These are phyloP conservation scores for Coelopa frigida DNA, from an alignment of 1,140 invertebrate species.

Conservation along the genomic window DNA sequence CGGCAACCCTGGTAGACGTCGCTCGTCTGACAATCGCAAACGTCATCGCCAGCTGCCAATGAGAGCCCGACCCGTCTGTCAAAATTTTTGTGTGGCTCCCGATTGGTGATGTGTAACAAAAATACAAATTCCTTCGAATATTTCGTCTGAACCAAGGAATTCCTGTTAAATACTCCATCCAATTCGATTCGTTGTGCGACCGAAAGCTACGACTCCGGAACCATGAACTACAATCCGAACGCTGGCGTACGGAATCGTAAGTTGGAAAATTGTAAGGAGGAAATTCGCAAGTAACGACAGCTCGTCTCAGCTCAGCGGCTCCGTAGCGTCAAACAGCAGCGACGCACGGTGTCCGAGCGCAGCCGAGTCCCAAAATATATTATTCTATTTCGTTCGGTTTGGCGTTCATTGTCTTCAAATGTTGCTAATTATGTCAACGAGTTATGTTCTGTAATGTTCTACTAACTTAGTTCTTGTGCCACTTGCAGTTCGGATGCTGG, in stretches of 20 bases:
- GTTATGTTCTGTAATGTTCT: no score
- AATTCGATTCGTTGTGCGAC: neutral
- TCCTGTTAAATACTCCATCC: neutral
- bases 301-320: no score
- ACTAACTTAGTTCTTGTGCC: neutral
- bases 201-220: neutral
- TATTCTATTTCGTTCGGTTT: no score
- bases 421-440: no score
- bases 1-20: no score
- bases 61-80: neutral
- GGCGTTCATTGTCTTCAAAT: no score
- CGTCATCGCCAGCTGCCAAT: neutral
- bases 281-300: constrained; percentile 32
- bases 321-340: no score
- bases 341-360: no score
- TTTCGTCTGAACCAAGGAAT: neutral
- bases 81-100: neutral
- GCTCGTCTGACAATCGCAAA: no score
- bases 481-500: constrained; percentile 15
- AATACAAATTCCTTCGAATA: neutral
- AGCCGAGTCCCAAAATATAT: no score
- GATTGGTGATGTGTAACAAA: constrained; percentile 15
- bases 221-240: constrained; percentile 50
- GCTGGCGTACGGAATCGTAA: constrained; percentile 47
- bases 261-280: constrained; percentile 44